A percentile compares a stretch with the other conserved stretches of the same genome.
Conservation (phyloP, 2,797 vertebrate species). For the Passerculus sandwichensis region DNA sequence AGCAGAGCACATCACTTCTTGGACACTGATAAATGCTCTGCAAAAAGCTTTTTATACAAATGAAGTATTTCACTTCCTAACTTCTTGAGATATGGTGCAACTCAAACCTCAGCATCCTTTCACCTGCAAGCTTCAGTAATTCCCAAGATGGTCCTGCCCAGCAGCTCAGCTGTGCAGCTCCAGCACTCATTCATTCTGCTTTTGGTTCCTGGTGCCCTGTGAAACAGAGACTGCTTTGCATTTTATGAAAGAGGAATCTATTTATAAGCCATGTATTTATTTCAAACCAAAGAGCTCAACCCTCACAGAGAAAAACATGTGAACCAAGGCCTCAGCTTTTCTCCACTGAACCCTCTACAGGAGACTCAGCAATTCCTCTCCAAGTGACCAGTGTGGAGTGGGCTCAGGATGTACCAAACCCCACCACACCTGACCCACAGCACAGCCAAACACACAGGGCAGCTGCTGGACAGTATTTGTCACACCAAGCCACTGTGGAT, state of each 20-base stretch:
- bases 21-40: too few relatives aligned
- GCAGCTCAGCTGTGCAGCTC: not conserved
- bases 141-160: not conserved
- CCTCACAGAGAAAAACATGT: not conserved
- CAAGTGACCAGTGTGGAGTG: not conserved
- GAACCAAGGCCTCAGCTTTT: not conserved
- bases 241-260: slow-evolving; percentile 42
- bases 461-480: not conserved
- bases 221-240: slow-evolving; percentile 9
- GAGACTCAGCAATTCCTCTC: not conserved
- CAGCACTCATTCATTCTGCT: not conserved
- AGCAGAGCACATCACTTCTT: too few relatives aligned
- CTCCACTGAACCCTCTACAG: not conserved
- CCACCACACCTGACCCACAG: fast-evolving
- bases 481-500: not conserved
- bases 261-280: not conserved
- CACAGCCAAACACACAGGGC: not conserved
- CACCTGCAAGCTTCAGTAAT: not conserved
- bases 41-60: too few relatives aligned
- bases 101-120: not conserved
- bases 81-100: not conserved
- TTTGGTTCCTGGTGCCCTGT: not conserved
- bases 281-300: not conserved
- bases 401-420: not conserved
- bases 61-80: not conserved